Conservation (phyloP, 2,888 invertebrate genomes). For the Morpho helenor region DNA sequence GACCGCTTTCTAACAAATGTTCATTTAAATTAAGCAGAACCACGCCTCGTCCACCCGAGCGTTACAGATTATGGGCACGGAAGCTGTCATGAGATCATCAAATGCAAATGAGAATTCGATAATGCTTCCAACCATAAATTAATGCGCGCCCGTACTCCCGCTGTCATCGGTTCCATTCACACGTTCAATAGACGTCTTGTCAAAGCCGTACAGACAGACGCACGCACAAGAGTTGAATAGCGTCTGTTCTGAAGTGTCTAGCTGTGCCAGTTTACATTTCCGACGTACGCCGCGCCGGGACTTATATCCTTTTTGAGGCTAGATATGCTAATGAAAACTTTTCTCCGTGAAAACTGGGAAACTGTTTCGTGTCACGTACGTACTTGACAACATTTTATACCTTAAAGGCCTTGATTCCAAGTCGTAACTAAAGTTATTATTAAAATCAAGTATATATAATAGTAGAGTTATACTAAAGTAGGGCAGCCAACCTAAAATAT, state of each 20-base stretch:
- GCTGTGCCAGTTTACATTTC: conserved; percentile 47
- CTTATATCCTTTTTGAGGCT: conserved; percentile 23
- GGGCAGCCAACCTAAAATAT: too few species aligned
- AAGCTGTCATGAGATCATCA: conserved; percentile 35
- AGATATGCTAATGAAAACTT: conserved; percentile 19
- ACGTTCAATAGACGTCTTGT: conserved; percentile 64
- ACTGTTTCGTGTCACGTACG: conserved; percentile 16
- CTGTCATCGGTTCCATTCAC: conserved; percentile 66
- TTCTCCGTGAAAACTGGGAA: conserved; percentile 11
- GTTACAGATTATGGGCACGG: conserved; percentile 28
- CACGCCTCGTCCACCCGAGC: conserved; percentile 7
- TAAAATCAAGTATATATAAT: too few species aligned
- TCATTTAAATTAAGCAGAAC: not conserved
- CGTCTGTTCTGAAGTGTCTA: conserved; percentile 66
- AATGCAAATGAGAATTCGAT: conserved; percentile 49
- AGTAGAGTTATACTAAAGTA: too few species aligned
- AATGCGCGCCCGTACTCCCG: conserved; percentile 62
- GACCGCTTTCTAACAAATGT: too few species aligned
- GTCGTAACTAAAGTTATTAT: too few species aligned
- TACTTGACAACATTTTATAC: not conserved
- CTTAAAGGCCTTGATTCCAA: too few species aligned
- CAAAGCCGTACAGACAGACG: conserved; percentile 50
- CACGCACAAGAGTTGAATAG: conserved; percentile 65
- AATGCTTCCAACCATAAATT: conserved; percentile 56
- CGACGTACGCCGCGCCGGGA: conserved; percentile 42